Conservation (phyloP, 2,113 vertebrate species). For the Rhegmatorhina hoffmannsi region DNA sequence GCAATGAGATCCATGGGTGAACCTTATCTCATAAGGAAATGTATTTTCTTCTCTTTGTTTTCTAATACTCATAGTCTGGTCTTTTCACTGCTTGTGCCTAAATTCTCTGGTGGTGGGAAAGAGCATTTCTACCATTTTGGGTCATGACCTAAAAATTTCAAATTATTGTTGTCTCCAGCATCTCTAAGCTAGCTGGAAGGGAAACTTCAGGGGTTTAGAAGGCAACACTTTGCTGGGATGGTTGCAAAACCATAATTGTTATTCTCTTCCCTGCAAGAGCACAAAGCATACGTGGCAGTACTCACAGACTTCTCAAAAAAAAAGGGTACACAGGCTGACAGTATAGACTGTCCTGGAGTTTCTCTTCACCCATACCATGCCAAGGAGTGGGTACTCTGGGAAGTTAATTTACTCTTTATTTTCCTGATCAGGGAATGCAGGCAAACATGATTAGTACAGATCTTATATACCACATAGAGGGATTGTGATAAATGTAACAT, state of each 20-base stretch:
- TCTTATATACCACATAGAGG: not conserved
- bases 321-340: not conserved
- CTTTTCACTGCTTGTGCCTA: not conserved
- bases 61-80: not conserved
- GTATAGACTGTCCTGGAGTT: not conserved
- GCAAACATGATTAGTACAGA: not conserved
- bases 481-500: not conserved
- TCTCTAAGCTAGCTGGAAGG: not conserved
- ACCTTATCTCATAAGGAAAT: not conserved
- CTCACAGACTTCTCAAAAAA: not conserved
- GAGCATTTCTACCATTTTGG: not conserved
- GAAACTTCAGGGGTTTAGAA: not conserved
- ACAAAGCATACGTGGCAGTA: not conserved
- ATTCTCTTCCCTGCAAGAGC: not conserved
- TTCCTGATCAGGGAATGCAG: not conserved
- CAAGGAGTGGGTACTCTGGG: not conserved
- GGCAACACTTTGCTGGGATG: not conserved
- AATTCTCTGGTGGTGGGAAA: not conserved
- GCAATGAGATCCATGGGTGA: not conserved
- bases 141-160: constrained; percentile 25
- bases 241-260: not conserved
- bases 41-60: not conserved
- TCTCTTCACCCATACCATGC: not conserved
- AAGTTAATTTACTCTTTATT: not conserved
- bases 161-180: constrained; percentile 14